Evolutionary conservation across 30 jellyfish, hydroid and myxozoan genomes (phyloP).

Genomic region (Pelagia noctiluca): DNA sequence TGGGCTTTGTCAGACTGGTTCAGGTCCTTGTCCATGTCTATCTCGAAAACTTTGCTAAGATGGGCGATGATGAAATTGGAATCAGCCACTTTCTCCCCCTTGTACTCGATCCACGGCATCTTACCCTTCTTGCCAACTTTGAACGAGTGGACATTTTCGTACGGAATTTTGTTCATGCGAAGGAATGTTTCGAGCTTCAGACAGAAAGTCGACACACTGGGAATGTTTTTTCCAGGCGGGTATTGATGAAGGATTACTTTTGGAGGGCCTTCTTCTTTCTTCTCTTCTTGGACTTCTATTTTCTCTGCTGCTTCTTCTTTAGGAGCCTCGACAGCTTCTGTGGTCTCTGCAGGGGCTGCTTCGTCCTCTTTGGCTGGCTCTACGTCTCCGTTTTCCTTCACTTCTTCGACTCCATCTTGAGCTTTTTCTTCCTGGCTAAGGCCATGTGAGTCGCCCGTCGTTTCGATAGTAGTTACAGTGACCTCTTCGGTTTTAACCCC

Average conservation of each 20-base stretch:
- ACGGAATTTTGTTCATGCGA: conserved; percentile 93
- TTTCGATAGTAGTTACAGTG: conserved; percentile 51
- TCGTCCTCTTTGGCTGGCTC: conserved; percentile 68
- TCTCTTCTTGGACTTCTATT: conserved; percentile 73
- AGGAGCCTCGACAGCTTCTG: conserved; percentile 45
- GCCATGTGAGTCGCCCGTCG: conserved; percentile 63
- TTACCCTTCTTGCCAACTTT: conserved; percentile 94
- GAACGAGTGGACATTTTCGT: conserved; percentile 79
- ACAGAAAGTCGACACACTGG: conserved; percentile 87
- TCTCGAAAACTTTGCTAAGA: conserved; percentile 81
- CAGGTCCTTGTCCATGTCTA: conserved; percentile 83
- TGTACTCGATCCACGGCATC: conserved; percentile 98
- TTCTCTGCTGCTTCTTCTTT: conserved; percentile 66
- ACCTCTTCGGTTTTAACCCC: conserved; percentile 65
- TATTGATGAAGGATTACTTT: conserved; percentile 88
- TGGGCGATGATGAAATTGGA: conserved; percentile 80
- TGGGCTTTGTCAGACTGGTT: conserved; percentile 80
- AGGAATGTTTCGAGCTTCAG: conserved; percentile 92
- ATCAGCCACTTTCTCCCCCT: conserved; percentile 92
- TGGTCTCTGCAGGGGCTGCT: conserved; percentile 43
- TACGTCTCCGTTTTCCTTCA: conserved; percentile 82
- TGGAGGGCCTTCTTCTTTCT: conserved; percentile 84
- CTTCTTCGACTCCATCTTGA: conserved; percentile 56
- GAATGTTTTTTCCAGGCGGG: conserved; percentile 88
- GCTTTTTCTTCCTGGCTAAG: conserved; percentile 58